Conservation (phyloP, 1,140 invertebrate genomes). For the Megalopta genalis region DNA sequence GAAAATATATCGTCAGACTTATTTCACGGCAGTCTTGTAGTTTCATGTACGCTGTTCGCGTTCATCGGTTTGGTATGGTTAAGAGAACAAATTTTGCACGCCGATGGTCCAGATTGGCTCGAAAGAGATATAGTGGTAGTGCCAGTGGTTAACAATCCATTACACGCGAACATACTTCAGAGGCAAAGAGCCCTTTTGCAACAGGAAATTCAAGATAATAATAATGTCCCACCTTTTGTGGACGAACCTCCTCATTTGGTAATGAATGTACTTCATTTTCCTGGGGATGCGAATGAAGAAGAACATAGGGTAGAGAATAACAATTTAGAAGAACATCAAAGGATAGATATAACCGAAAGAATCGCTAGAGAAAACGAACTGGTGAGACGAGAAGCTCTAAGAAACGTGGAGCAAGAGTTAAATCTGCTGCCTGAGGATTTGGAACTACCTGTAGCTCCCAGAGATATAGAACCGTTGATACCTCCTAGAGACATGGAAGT, state of each 20-base stretch:
- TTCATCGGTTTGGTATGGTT: conserved; percentile 99
- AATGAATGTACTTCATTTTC: conserved; percentile 52
- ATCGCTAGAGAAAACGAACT: conserved; percentile 36
- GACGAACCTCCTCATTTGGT: conserved; percentile 67
- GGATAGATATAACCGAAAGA: conserved; percentile 43
- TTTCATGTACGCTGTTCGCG: conserved; percentile 96
- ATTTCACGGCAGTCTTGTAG: conserved; percentile 97
- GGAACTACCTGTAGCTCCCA: neutral
- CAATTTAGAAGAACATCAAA: conserved; percentile 50
- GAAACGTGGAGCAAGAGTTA: conserved; percentile 45
- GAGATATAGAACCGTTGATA: conserved; percentile 35
- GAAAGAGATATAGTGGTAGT: conserved; percentile 84
- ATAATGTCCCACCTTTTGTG: conserved; percentile 77
- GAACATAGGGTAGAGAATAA: conserved; percentile 57
- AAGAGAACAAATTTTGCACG: conserved; percentile 98
- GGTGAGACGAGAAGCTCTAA: conserved; percentile 25
- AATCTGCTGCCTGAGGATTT: conserved; percentile 5
- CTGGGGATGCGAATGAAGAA: conserved; percentile 14
- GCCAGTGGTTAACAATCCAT: conserved; percentile 73
- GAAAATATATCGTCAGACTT: conserved; percentile 96
- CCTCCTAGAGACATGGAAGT: conserved; percentile 39
- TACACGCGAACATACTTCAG: conserved; percentile 57
- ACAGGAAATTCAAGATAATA: conserved; percentile 75
- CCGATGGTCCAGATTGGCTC: conserved; percentile 97
- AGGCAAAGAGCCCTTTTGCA: conserved; percentile 63